phyloP scores from a whole-genome alignment of 2,113 vertebrate species.

The Varanus salvator region DNA sequence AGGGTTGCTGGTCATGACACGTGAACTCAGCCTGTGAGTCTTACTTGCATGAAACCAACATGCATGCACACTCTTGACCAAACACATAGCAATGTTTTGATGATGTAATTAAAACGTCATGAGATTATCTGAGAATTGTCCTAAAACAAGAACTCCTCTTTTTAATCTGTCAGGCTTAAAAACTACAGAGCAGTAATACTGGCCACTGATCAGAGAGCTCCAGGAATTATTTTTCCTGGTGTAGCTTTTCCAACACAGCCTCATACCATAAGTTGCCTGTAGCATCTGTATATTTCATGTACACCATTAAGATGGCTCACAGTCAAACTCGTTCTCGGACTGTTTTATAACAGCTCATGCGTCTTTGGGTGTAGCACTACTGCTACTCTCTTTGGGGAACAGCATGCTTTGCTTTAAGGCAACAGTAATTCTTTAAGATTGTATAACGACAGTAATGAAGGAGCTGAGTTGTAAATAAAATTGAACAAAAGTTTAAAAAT shows the following conservation, averaged over 20 bases:
- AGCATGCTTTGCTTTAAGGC: not conserved
- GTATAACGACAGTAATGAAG: not conserved
- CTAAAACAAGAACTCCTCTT: not conserved
- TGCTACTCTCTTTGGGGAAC: not conserved
- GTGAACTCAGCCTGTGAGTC: not conserved
- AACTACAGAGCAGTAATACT: not conserved
- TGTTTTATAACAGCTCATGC: not conserved
- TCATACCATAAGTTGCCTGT: not conserved
- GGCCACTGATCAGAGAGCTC: not conserved
- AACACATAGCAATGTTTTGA: not conserved
- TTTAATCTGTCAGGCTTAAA: not conserved
- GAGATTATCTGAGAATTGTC: not conserved
- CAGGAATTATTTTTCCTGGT: not conserved
- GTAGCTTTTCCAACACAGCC: not conserved
- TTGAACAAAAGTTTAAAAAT: not conserved
- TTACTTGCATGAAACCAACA: no score
- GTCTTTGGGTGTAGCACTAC: not conserved
- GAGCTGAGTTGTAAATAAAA: not conserved
- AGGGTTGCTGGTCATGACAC: no score
- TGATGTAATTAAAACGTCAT: not conserved
- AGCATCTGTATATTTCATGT: not conserved
- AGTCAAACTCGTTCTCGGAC: not conserved
- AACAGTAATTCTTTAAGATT: not conserved
- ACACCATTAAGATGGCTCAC: not conserved
- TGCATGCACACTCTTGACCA: no score